A percentile compares a stretch with the other conserved stretches of the same genome.
Evolutionary conservation across 53 echinoderm and acorn worm genomes (phyloP).

Genomic region (Temnopleurus reevesii): DNA sequence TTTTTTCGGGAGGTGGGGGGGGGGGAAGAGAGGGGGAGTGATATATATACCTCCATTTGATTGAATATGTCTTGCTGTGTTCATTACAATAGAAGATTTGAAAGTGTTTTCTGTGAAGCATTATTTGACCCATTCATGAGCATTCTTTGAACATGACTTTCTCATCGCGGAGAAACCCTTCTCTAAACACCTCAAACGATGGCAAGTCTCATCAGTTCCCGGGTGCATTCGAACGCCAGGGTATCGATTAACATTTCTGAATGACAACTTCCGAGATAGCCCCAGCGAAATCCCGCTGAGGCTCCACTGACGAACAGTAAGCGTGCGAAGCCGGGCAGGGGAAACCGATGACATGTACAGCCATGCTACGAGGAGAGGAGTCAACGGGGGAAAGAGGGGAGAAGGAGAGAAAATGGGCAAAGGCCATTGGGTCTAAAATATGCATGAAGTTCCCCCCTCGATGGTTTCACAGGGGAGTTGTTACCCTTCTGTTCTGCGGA

Average conservation of each 20-base stretch:
- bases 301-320: neutral
- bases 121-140: neutral
- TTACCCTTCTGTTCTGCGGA: constrained; percentile 1
- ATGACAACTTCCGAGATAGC: neutral
- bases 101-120: neutral
- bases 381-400: neutral
- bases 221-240: neutral
- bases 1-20: too few species aligned
- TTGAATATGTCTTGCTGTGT: too few species aligned
- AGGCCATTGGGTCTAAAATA: constrained; percentile 45
- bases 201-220: neutral
- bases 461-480: constrained; percentile 24
- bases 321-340: neutral
- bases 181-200: neutral
- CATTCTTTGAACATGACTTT: neutral
- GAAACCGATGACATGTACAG: neutral
- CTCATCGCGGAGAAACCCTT: neutral
- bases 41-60: too few species aligned
- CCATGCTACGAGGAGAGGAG: neutral
- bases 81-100: too few species aligned
- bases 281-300: neutral
- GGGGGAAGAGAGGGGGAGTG: too few species aligned
- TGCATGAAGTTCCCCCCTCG: constrained; percentile 42
- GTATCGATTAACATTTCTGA: neutral
- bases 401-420: neutral